These are phyloP conservation scores for Perizoma affinitatum DNA, from an alignment of 2,888 invertebrate species.

Conservation along the genomic window DNA sequence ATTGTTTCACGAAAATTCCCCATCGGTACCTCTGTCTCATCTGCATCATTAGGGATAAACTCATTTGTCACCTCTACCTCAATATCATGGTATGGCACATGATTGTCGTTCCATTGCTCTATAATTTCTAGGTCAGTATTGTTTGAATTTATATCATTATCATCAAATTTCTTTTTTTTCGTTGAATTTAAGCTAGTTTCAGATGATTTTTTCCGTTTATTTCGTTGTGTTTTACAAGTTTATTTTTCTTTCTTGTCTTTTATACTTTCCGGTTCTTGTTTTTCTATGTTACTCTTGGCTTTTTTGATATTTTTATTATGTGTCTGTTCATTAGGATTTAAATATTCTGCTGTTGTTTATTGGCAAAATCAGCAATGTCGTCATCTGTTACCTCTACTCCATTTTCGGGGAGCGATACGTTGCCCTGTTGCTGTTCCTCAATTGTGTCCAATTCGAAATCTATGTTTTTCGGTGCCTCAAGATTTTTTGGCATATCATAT, in stretches of 20 bases:
- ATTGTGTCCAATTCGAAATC: conserved; percentile 8
- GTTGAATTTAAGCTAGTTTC: conserved; percentile 15
- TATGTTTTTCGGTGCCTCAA: conserved; percentile 5
- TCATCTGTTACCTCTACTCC: conserved; percentile 15
- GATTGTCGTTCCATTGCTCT: conserved; percentile 18
- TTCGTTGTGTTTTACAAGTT: conserved; percentile 19
- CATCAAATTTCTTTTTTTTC: conserved; percentile 15
- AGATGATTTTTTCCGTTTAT: conserved; percentile 19
- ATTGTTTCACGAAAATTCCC: conserved; percentile 21
- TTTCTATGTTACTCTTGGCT: conserved; percentile 15
- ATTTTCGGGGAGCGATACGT: conserved; percentile 10
- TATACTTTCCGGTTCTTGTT: conserved; percentile 13
- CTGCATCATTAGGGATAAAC: conserved; percentile 17
- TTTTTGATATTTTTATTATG: conserved; percentile 16
- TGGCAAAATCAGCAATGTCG: conserved; percentile 11
- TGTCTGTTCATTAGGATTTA: conserved; percentile 10
- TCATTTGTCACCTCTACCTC: conserved; percentile 18
- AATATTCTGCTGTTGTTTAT: conserved; percentile 10
- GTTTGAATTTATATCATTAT: too few species aligned
- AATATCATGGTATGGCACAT: conserved; percentile 21
- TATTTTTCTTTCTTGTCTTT: conserved; percentile 13
- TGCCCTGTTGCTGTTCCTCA: conserved; percentile 9
- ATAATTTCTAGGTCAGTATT: too few species aligned
- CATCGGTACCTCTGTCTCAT: conserved; percentile 21
- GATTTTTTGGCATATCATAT: too few species aligned